Evolutionary conservation across 2,113 vertebrate species (phyloP).

Genomic region (Hystrix brachyura): DNA sequence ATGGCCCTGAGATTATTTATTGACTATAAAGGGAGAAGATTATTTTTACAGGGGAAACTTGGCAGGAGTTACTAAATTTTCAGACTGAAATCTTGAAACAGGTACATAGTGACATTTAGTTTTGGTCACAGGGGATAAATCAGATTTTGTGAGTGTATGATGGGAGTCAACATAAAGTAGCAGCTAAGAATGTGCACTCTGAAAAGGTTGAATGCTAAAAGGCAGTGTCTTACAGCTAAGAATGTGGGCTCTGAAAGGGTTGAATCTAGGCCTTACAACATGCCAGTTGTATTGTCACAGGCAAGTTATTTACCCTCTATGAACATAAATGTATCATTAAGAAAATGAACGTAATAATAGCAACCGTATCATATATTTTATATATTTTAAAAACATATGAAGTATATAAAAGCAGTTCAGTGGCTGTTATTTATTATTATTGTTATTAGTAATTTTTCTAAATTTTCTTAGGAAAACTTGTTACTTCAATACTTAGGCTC

Average conservation of each 20-base stretch:
- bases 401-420: slow-evolving; percentile 31
- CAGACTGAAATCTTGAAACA: slow-evolving; percentile 21
- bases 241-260: slow-evolving; percentile 11
- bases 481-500: neutral
- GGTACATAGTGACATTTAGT: neutral
- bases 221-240: neutral
- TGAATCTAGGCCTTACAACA: neutral
- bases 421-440: slow-evolving; percentile 37
- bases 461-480: slow-evolving; percentile 47
- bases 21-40: slow-evolving; percentile 9
- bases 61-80: slow-evolving; percentile 37
- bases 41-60: neutral
- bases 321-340: neutral
- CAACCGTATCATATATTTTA: slow-evolving; percentile 42
- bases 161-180: neutral
- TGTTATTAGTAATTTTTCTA: slow-evolving; percentile 2
- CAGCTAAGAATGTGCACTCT: neutral
- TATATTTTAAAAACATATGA: slow-evolving; percentile 21
- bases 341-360: slow-evolving; percentile 46
- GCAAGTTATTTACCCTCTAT: slow-evolving; percentile 20
- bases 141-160: slow-evolving; percentile 27
- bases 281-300: neutral
- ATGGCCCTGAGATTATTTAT: neutral
- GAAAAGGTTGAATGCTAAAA: neutral
- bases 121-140: slow-evolving; percentile 24